Evolutionary conservation across 1,140 invertebrate genomes (phyloP), one percentile per base, ranked within the genome.

Genomic region (Drosophila bocki): DNA sequence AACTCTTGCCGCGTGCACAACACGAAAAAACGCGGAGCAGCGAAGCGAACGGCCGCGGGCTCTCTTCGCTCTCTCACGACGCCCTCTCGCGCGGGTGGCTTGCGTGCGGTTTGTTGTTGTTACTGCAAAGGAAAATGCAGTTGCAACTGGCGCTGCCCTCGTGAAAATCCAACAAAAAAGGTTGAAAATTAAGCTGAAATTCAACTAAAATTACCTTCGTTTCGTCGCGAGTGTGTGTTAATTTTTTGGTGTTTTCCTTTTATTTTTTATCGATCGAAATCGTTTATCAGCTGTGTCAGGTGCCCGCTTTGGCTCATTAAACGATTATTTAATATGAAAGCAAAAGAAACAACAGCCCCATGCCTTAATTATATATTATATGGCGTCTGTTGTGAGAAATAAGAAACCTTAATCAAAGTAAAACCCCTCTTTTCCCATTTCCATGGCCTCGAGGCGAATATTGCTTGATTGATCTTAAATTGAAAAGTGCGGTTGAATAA

Each of bases 1-100:
- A 88, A 88, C 84, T 90, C 85, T 88, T 90, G 85, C 85, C 84
- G 84, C 85, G 84, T 84, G 77, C 77, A 83, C 85, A 90, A 88
- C 77, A 64, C 84, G 54, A 75, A 70, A 63, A 71, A 41, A 45
- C 32, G 78, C 78, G 81, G 83, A 79, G 80, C 64, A 78, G 77
- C 70, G 76, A 57, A 70, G 64, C 53, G 78, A 56, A 78, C 57
- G 60, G 59, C 42, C 71, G 80, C 77, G 76, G 44, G 65, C 75
- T 69, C 81, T 76, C 75, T 64, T 50, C 72, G 47, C 44, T 51
- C 50, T 42, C 39, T 51, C 51, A 54, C 51, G 51, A 54, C 51
- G 19, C 35, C 22, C 32, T 48, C 53, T 64, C 53, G 44, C 60
- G 68, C 48, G 67, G 72, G 50, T 74, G 68, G 42, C 50, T 70